Conservation (phyloP, 2,888 invertebrate genomes). For the Harpagoxenus sublaevis region DNA sequence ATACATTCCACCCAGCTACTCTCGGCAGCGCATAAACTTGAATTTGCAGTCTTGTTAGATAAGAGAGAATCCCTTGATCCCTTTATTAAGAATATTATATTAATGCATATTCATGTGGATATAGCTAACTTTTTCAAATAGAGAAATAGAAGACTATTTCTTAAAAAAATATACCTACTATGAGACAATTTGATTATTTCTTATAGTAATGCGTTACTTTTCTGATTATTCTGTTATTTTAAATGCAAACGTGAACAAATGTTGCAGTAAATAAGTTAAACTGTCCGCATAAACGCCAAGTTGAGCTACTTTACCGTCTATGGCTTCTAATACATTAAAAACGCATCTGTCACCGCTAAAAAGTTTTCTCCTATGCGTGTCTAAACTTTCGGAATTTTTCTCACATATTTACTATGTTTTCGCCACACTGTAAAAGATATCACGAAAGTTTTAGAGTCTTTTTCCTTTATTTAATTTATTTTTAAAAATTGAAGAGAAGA, state of each 20-base stretch:
- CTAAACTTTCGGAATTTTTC: conserved; percentile 28
- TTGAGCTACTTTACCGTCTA: conserved; percentile 1
- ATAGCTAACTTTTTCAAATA: background rate
- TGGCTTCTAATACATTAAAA: conserved; percentile 30
- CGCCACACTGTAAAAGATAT: background rate
- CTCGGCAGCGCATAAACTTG: conserved; percentile 56
- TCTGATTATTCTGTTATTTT: background rate
- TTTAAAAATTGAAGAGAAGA: no score
- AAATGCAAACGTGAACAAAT: background rate
- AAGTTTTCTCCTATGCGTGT: conserved; percentile 7
- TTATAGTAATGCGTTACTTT: background rate
- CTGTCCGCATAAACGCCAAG: background rate
- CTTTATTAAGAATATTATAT: background rate
- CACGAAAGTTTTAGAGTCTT: background rate
- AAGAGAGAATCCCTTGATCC: conserved; percentile 18
- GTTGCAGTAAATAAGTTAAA: background rate
- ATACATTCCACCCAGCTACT: conserved; percentile 45
- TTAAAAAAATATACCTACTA: background rate
- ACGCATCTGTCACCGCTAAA: conserved; percentile 32
- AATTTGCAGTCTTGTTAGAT: conserved; percentile 29
- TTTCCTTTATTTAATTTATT: conserved; percentile 4
- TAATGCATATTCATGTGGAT: background rate
- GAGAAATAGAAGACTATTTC: background rate
- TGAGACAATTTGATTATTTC: background rate
- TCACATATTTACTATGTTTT: background rate